phyloP scores from a whole-genome alignment of 2,113 vertebrate species.

The Rattus norvegicus region DNA sequence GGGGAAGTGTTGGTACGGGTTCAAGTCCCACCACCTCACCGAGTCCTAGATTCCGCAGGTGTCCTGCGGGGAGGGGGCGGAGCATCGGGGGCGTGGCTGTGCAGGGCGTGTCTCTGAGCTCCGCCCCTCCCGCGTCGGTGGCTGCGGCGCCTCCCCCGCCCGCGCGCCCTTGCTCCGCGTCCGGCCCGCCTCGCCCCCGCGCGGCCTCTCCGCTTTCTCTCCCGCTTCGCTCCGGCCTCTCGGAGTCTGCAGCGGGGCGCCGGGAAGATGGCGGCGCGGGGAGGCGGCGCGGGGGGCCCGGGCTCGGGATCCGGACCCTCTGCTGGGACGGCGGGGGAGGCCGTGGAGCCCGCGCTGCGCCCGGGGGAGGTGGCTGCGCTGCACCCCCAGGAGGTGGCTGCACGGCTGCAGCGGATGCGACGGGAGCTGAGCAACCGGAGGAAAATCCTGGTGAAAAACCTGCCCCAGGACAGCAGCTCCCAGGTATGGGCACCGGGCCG shows the following conservation, averaged over 20 bases:
- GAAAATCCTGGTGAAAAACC: constrained; percentile 96
- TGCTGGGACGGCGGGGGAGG: constrained; percentile 2
- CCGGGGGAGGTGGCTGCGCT: constrained; percentile 53
- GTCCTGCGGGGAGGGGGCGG: not conserved
- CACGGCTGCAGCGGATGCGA: constrained; percentile 91
- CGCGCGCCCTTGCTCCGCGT: not conserved
- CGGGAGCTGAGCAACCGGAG: constrained; percentile 96
- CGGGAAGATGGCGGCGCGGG: constrained; percentile 72
- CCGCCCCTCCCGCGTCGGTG: constrained; percentile 36
- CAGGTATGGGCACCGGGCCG: constrained; percentile 86
- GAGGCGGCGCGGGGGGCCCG: constrained; percentile 45
- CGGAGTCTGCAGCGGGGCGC: constrained; percentile 48
- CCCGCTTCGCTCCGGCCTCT: constrained; percentile 46
- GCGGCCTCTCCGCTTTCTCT: constrained; percentile 40
- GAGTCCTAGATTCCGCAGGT: not conserved
- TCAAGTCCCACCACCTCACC: not conserved
- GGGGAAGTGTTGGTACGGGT: not conserved
- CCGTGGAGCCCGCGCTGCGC: constrained; percentile 61
- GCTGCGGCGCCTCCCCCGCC: constrained; percentile 63
- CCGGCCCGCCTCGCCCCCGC: constrained; percentile 46
- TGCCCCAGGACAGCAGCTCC: constrained; percentile 93
- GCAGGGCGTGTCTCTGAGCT: constrained; percentile 72
- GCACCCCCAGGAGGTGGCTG: constrained; percentile 90
- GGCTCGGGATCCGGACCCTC: constrained; percentile 41
- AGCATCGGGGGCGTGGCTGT: constrained; percentile 19